phyloP scores from a whole-genome alignment of 2,797 vertebrate species.

The Lagodon rhomboides region DNA sequence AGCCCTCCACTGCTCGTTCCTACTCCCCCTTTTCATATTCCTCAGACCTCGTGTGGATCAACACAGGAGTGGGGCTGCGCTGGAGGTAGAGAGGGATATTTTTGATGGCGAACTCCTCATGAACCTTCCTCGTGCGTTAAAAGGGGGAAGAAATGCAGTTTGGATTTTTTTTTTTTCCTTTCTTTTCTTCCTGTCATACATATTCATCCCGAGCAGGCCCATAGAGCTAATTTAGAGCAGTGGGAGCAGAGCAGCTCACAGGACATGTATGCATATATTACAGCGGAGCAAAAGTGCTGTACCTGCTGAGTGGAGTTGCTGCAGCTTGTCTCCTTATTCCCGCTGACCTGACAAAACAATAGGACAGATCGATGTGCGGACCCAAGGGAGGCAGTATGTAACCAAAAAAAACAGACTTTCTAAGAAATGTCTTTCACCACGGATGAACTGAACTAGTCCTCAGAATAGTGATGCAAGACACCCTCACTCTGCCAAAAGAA shows the following conservation, averaged over 20 bases:
- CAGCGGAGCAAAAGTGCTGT: slow-evolving; percentile 30
- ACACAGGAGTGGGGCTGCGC: slow-evolving; percentile 28
- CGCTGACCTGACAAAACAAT: slow-evolving; percentile 58
- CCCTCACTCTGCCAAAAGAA: slow-evolving; percentile 44
- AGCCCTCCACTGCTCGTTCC: slow-evolving; percentile 22
- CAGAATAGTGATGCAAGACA: slow-evolving; percentile 53
- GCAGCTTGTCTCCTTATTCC: slow-evolving; percentile 49
- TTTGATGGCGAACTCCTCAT: slow-evolving; percentile 57
- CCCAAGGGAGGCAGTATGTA: slow-evolving; percentile 34
- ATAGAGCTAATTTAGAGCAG: slow-evolving; percentile 56
- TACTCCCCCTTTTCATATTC: slow-evolving; percentile 41
- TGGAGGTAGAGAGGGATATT: slow-evolving; percentile 51
- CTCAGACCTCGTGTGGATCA: slow-evolving; percentile 53
- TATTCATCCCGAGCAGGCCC: slow-evolving; percentile 65
- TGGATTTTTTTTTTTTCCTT: slow-evolving; percentile 4
- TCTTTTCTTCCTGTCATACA: slow-evolving; percentile 54
- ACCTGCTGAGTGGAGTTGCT: slow-evolving; percentile 56
- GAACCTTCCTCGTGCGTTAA: slow-evolving; percentile 58
- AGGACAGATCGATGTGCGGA: slow-evolving; percentile 48
- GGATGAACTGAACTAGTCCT: slow-evolving; percentile 45
- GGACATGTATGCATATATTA: slow-evolving; percentile 48
- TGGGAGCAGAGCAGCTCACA: slow-evolving; percentile 39
- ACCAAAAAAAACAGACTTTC: slow-evolving; percentile 44
- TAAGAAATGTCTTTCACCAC: slow-evolving; percentile 46
- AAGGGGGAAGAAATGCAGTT: slow-evolving; percentile 17